Evolutionary conservation across 2,888 invertebrate genomes (phyloP), one percentile per base, ranked within the genome.

Genomic region (Parapristionchus giblindavisi): DNA sequence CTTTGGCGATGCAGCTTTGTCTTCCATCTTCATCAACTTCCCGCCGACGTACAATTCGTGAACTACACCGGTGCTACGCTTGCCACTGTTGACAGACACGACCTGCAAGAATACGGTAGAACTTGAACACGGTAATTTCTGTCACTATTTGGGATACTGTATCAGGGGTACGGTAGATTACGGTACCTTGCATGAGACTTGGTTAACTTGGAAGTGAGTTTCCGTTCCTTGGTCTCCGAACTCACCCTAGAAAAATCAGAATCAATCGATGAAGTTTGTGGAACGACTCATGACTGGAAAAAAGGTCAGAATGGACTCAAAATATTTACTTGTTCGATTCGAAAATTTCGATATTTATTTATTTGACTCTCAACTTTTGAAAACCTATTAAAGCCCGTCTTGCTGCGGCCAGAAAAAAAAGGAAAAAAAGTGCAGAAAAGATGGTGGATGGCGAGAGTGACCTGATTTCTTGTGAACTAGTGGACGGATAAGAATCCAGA

Each of bases 151-250:
- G 21, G 14, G 24, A 8, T 11, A 56, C 8, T 56, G 24, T n/a
- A n/a, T n/a, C n/a, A 8, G 36, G 38, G n/a, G 4, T 3, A 34
- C 61, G 61, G 29, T 43, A 14, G 11, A 65, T n/a, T 40, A 43
- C 34, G n/a, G 34, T 34, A 83, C 81, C 34, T 77, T 79, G 61
- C 88, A 86, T 32, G 87, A 84, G 38, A 84, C 84, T 14, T 83
- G 83, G 3, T 90, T 91, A 14, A 93, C 88, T 65, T 90, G 89
- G 88, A 95, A 95, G 80, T 92, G 91, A 70, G 94, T 94, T 89
- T 94, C 93, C 0, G 94, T 94, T 29, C 95, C 95, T 71, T 92
- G 92, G 80, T 94, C 93, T 11, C 93, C 92, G 87, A 95, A 95
- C 85, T 92, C 92, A 70, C 92, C 93, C 93, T 94, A 85, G 65